Evolutionary conservation across 2,113 vertebrate species (phyloP), one percentile per base, ranked within the genome.

Genomic region (Lota lota): DNA sequence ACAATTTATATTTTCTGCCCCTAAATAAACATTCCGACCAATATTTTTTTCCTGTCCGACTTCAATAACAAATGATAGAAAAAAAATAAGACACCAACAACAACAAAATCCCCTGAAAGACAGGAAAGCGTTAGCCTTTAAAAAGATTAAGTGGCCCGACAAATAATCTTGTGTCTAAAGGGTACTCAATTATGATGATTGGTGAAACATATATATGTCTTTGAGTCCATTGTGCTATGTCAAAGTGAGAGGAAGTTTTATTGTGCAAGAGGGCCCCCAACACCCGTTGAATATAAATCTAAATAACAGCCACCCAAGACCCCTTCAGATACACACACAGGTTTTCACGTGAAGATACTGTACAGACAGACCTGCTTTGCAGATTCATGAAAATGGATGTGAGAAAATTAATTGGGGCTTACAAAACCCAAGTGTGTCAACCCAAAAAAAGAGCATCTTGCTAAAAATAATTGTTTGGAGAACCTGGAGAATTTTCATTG

Each of bases 191-290:
- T 47, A 47, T 47, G 40, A 47, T 88, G 84, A 75, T 54, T 88
- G 84, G 88, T 76, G 88, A 88, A 90, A 60, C 22, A 21, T 22
- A 60, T 69, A 79, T 70, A 68, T 73, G 50, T 66, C 63, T 77
- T 36, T 7, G 78, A 70, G 72, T 82, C 77, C 74, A 74, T 73
- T 64, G 56, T 69, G 60, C 72, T 61, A 22, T 28, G 40, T 67
- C 33, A 72, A 87, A 81, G 67, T 79, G 73, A 79, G 76, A 83
- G 76, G 56, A 80, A 72, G 73, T 78, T 87, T 87, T 85, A 85
- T 78, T 61, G 83, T 73, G 60, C 70, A 78, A 71, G 59, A 78
- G 80, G 72, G 78, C 63, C 69, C 63, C n/a, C 22, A 20, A 47
- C 75, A 72, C 67, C 77, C 59, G 61, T 36, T 67, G 63, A 21